Evolutionary conservation across 2,113 vertebrate species (phyloP).

Genomic region (Ptychochromis oligacanthus): DNA sequence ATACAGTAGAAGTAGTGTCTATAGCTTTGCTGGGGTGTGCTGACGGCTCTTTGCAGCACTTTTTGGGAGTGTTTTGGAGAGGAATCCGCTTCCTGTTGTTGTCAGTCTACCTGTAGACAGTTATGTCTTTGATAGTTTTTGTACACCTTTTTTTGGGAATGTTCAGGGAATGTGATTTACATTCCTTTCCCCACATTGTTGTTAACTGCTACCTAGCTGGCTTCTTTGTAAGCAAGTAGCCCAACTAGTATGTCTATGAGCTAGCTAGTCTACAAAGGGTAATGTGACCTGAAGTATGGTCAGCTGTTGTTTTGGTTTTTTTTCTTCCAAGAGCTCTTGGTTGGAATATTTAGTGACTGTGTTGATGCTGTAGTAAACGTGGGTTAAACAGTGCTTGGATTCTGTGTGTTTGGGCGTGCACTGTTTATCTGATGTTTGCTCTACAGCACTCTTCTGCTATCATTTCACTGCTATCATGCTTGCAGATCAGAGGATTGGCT

Average conservation of each 20-base stretch:
- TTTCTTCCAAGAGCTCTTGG: background rate
- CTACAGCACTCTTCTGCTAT: background rate
- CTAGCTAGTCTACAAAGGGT: constrained; percentile 43
- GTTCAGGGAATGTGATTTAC: constrained; percentile 67
- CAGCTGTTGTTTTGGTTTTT: constrained; percentile 15
- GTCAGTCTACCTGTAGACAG: constrained; percentile 40
- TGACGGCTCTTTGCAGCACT: constrained; percentile 9
- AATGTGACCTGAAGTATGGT: constrained; percentile 36
- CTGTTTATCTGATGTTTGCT: background rate
- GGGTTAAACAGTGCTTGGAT: constrained; percentile 12
- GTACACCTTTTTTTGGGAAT: constrained; percentile 46
- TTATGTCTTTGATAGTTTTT: constrained; percentile 58
- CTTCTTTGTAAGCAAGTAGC: constrained; percentile 32
- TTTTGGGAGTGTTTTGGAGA: constrained; percentile 11
- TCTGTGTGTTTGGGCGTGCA: background rate
- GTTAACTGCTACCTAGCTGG: constrained; percentile 25
- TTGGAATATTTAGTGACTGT: background rate
- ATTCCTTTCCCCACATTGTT: constrained; percentile 29
- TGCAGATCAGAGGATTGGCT: constrained; percentile 65
- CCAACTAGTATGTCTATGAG: constrained; percentile 30
- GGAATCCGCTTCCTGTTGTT: constrained; percentile 45
- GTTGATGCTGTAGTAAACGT: background rate
- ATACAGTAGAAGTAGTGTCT: constrained; percentile 53
- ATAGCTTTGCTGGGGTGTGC: constrained; percentile 17
- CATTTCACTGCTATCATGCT: constrained; percentile 15